Base-by-base conservation (phyloP, 64 coral and sea anemone genomes). In the Montipora cactus region DNA sequence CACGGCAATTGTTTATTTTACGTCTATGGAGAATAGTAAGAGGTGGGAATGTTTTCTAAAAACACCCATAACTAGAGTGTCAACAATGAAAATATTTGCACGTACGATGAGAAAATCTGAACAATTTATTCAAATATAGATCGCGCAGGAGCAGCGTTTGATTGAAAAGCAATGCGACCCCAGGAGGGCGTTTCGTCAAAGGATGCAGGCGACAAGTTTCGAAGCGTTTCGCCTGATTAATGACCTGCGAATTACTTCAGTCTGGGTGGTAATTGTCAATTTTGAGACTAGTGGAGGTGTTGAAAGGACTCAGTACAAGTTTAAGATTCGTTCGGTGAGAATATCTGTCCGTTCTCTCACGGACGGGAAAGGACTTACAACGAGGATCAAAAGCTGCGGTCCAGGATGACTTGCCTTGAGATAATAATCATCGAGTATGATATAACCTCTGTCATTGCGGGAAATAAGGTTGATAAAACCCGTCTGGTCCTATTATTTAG, bases 211-310 rank as follows among this genome's bases (percentile, higher is more conserved):
- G 81, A 78, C 62, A 46, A 11, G 66, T 86, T 86, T 86, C 82
- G 82, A 72, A 86, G 48, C 44, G 82, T 45, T 86, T 86, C 67
- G 82, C 44, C 64, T 86, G 82, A 86, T 86, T 86, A 86, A 86
- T 86, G 82, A 86, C 45, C 82, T 86, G 82, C 71, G 82, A 86
- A 86, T 86, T 68, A 86, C 16, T 72, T 50, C 20, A 12, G 82
- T 71, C 82, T 86, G 82, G 82, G 82, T 86, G 82, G 82, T 86
- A 86, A 86, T 82, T 57, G 80, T 64, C 80, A 82, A 57, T 9
- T 44, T 21, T 71, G 47, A 86, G 47, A 50, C 61, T 72, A 22
- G 62, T 49, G 47, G 19, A 86, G 68, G 82, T 86, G 82, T 50
- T 72, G 82, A 86, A 73, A 86, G 82, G 82, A 67, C 48, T 50